Evolutionary conservation across 1,140 invertebrate species (phyloP).

Genomic region (Drosophila cardini): DNA sequence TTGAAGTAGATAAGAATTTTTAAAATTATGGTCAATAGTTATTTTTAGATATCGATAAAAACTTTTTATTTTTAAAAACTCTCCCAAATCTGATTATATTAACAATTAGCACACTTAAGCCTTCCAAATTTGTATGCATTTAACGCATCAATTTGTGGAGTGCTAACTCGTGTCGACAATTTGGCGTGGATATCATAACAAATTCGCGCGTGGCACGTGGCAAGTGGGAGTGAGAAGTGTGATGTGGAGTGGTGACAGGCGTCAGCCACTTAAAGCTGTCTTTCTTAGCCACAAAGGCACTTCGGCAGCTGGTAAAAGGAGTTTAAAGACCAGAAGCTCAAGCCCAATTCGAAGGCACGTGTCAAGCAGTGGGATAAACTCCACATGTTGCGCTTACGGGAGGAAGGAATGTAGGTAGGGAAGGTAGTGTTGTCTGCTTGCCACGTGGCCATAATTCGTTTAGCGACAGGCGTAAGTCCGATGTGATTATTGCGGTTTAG

Average conservation of each 20-base stretch:
- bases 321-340: constrained; percentile 46
- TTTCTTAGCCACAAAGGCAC: constrained; percentile 43
- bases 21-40: too few relatives aligned
- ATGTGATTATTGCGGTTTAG: constrained; percentile 71
- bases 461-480: constrained; percentile 74
- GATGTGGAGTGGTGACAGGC: too few relatives aligned
- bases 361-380: constrained; percentile 29
- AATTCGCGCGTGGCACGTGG: constrained; percentile 49
- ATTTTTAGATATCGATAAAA: too few relatives aligned
- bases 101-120: constrained; percentile 57
- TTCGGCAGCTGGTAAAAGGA: constrained; percentile 54
- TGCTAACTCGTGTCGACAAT: constrained; percentile 53
- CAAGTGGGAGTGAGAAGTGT: background rate
- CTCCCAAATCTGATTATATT: background rate
- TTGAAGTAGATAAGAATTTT: too few relatives aligned
- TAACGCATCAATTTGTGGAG: constrained; percentile 23
- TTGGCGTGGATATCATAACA: constrained; percentile 68
- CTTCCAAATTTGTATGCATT: constrained; percentile 10
- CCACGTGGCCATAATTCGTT: constrained; percentile 74
- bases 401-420: too few relatives aligned
- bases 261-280: constrained; percentile 31
- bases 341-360: constrained; percentile 32
- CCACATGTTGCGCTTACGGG: constrained; percentile 69
- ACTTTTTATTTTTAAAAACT: too few relatives aligned
- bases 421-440: constrained; percentile 34